A percentile compares a stretch with the other conserved stretches of the same genome.
Evolutionary conservation across 2,888 invertebrate genomes (phyloP).

Genomic region (Campoletis raptor): DNA sequence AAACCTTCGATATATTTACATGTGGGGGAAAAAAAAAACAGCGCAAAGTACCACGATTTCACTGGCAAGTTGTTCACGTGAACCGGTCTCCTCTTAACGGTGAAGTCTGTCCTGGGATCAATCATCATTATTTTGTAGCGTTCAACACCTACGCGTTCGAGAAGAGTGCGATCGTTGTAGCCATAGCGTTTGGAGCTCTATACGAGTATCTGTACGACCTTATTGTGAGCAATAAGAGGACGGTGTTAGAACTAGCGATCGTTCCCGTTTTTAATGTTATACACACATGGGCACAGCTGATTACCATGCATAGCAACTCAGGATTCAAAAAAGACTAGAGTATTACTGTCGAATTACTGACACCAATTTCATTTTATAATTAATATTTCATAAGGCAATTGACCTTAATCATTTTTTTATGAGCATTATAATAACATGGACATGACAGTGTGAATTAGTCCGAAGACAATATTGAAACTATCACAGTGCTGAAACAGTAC

Average conservation of each 20-base stretch:
- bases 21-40: slow-evolving; percentile 18
- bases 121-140: slow-evolving; percentile 79
- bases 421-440: background rate
- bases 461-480: background rate
- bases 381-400: background rate
- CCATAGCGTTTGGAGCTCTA: slow-evolving; percentile 5
- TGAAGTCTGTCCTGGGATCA: slow-evolving; percentile 78
- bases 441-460: background rate
- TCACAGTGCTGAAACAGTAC: background rate
- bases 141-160: slow-evolving; percentile 76
- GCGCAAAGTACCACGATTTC: slow-evolving; percentile 37
- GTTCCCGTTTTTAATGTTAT: background rate
- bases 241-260: slow-evolving; percentile 41
- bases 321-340: background rate
- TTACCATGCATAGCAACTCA: background rate
- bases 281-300: background rate
- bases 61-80: slow-evolving; percentile 64
- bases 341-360: background rate
- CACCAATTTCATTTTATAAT: background rate
- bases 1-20: slow-evolving; percentile 10
- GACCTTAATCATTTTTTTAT: background rate
- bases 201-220: slow-evolving; percentile 21
- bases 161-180: slow-evolving; percentile 28
- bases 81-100: slow-evolving; percentile 79
- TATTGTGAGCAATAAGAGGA: slow-evolving; percentile 33